Evolutionary conservation across 2,797 vertebrate species (phyloP).

Genomic region (Acomys russatus): DNA sequence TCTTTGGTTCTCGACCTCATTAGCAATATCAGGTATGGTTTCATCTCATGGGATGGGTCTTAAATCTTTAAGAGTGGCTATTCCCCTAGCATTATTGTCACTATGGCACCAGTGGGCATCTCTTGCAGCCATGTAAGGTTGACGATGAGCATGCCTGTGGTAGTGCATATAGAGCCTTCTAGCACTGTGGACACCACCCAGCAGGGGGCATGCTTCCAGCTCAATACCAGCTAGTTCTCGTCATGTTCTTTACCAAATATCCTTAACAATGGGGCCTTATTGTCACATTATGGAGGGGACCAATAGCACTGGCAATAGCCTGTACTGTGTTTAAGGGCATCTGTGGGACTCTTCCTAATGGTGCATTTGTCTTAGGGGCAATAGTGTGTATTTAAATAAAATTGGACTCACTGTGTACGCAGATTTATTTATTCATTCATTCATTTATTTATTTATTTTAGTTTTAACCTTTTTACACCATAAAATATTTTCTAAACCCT

Average conservation of each 20-base stretch:
- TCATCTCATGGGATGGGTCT: background rate
- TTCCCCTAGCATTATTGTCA: background rate
- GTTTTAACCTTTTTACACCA: background rate
- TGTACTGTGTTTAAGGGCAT: background rate
- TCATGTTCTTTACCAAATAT: background rate
- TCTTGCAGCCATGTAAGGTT: background rate
- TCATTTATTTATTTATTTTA: background rate
- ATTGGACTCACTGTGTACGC: background rate
- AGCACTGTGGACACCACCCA: background rate
- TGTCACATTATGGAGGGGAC: background rate
- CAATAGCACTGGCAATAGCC: background rate
- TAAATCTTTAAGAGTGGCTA: too few relatives aligned
- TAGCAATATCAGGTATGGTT: background rate
- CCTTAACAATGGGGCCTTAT: background rate
- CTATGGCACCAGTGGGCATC: too few relatives aligned
- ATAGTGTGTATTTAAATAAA: background rate
- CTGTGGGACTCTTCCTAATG: background rate
- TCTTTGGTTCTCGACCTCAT: background rate
- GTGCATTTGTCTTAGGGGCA: background rate
- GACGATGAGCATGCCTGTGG: background rate
- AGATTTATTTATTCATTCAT: background rate
- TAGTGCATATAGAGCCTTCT: background rate
- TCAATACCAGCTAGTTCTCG: background rate
- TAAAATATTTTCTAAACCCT: background rate
- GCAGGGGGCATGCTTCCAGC: background rate